Conservation (phyloP, 2,113 vertebrate species). For the Pao palembangensis region DNA sequence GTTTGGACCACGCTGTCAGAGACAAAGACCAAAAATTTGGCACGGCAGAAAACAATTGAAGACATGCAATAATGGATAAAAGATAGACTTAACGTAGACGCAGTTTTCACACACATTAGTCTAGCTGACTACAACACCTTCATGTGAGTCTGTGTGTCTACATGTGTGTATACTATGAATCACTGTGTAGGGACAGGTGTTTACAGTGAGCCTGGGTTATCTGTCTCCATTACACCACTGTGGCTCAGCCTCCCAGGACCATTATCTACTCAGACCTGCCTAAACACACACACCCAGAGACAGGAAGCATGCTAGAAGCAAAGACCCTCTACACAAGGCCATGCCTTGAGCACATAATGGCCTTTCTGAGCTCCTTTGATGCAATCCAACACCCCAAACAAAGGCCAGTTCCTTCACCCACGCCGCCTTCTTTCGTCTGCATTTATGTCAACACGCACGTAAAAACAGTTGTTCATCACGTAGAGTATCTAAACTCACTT, state of each 20-base stretch:
- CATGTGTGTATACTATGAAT: constrained; percentile 73
- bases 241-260: constrained; percentile 62
- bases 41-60: constrained; percentile 20
- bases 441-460: constrained; percentile 17
- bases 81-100: constrained; percentile 35
- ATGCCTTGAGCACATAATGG: constrained; percentile 44
- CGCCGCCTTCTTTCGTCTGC: constrained; percentile 34
- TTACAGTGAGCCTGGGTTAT: constrained; percentile 77
- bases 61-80: constrained; percentile 38
- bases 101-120: constrained; percentile 29
- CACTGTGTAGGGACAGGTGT: constrained; percentile 78
- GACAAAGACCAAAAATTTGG: constrained; percentile 15
- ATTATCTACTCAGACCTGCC: constrained; percentile 77
- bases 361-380: constrained; percentile 20
- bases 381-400: constrained; percentile 35
- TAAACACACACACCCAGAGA: constrained; percentile 69
- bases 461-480: constrained; percentile 21
- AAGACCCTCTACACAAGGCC: constrained; percentile 37
- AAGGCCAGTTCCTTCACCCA: constrained; percentile 7
- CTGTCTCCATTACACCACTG: constrained; percentile 74
- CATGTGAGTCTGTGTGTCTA: constrained; percentile 28
- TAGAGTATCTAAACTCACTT: constrained; percentile 19
- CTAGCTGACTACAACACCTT: constrained; percentile 65
- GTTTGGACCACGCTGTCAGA: constrained; percentile 31
- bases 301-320: constrained; percentile 53